phyloP scores from a whole-genome alignment of 2,888 invertebrate genomes.

The Leptinotarsa haldemani region DNA sequence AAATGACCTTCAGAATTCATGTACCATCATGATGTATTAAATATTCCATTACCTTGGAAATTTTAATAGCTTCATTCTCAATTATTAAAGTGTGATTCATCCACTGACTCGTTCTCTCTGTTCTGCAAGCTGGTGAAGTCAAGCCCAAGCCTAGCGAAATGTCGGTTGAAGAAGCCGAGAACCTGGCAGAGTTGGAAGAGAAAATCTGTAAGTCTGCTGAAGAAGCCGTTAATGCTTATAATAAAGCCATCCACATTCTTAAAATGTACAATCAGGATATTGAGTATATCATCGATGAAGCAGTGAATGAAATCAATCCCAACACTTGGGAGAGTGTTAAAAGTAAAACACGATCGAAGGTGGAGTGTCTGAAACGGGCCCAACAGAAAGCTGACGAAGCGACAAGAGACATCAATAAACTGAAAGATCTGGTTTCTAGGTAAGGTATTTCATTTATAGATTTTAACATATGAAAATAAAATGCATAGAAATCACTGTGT shows the following conservation, averaged over 20 bases:
- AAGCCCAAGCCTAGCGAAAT: slow-evolving; percentile 52
- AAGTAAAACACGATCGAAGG: slow-evolving; percentile 71
- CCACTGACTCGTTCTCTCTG: no score
- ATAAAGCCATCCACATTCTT: slow-evolving; percentile 72
- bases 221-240: slow-evolving; percentile 76
- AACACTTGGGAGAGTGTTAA: slow-evolving; percentile 71
- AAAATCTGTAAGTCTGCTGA: slow-evolving; percentile 70
- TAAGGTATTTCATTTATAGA: slow-evolving; percentile 17
- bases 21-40: no score
- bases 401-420: slow-evolving; percentile 61
- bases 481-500: not conserved
- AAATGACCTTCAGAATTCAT: no score
- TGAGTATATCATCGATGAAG: slow-evolving; percentile 71
- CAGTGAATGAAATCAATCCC: slow-evolving; percentile 72
- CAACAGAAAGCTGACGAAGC: slow-evolving; percentile 69
- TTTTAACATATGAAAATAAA: not conserved
- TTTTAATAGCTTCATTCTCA: no score
- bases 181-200: slow-evolving; percentile 70
- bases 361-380: slow-evolving; percentile 69
- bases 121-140: slow-evolving; percentile 47
- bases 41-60: no score
- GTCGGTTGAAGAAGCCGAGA: slow-evolving; percentile 63
- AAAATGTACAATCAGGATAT: slow-evolving; percentile 71
- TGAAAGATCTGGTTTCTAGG: slow-evolving; percentile 65
- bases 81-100: no score